Evolutionary conservation across 1,140 invertebrate genomes (phyloP).

Genomic region (Schlechtendalia chinensis): DNA sequence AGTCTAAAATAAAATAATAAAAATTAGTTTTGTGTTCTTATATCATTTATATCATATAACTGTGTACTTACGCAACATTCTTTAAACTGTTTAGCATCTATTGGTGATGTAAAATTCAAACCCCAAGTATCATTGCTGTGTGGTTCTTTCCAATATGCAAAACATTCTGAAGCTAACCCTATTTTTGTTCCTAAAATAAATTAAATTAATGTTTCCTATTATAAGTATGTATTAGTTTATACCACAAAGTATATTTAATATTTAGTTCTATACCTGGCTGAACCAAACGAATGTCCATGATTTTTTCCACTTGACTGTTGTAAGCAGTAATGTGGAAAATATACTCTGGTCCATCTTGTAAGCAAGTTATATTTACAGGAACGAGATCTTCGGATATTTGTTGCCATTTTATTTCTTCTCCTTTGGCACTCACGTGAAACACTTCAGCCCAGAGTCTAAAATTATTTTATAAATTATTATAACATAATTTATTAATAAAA

Average conservation of each 20-base stretch:
- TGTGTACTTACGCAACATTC: constrained; percentile 91
- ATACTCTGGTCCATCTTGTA: constrained; percentile 92
- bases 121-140: constrained; percentile 98
- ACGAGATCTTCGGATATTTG: constrained; percentile 96
- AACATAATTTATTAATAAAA: neutral
- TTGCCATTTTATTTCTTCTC: constrained; percentile 91
- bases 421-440: constrained; percentile 89
- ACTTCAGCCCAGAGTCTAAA: constrained; percentile 94
- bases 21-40: neutral
- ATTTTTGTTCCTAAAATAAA: constrained; percentile 80
- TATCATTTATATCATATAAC: neutral
- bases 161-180: constrained; percentile 95
- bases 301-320: constrained; percentile 97
- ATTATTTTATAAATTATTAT: neutral
- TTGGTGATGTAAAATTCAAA: constrained; percentile 93
- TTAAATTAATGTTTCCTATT: neutral
- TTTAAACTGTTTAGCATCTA: constrained; percentile 94
- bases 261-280: constrained; percentile 77
- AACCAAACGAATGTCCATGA: constrained; percentile 91
- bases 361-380: constrained; percentile 94
- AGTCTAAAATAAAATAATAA: constrained; percentile 65
- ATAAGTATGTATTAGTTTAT: neutral
- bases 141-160: constrained; percentile 97
- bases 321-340: constrained; percentile 97
- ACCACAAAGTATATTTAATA: neutral